Evolutionary conservation across 1,140 invertebrate species (phyloP), one percentile per base, ranked within the genome.

Genomic region (Notospermus geniculatus): DNA sequence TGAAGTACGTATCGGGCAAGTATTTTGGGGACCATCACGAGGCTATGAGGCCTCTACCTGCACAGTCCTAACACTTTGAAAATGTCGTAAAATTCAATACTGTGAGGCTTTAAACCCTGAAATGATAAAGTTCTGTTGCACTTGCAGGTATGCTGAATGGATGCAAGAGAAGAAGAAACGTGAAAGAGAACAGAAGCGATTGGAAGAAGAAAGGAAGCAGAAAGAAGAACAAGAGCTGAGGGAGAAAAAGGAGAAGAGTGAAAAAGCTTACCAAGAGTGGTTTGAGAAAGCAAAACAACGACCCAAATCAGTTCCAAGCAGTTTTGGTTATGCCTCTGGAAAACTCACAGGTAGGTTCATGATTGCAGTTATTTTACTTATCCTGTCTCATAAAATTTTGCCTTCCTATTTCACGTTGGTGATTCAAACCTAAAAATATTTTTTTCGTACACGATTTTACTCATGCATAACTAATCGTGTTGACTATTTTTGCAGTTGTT

Each of bases 231-330:
- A 63, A 52, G 29, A 64, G 46, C 57, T 67, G 45, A 63, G 63
- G 39, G 41, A 68, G n/a, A 63, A 69, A 55, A 62, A 67, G 52
- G 57, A 62, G 19, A 62, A 63, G 58, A 68, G 72, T 25, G 65
- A 73, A 36, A 54, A 72, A 50, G 67, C 68, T 45, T 76, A 62
- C 61, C 57, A 73, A 55, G 65, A 72, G 55, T 76, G 74, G 74
- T 62, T 64, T 45, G 62, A 66, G 39, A 69, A 64, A 55, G 68
- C 70, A 1, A 64, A 72, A 13, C 58, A 65, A 11, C 54, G 69
- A 50, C 69, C 74, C 0, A 76, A 73, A 56, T 70, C 71, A 52
- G 64, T 69, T 9, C 70, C 67, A 11, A 71, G 69, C 52, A 72
- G 72, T 58, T 69, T 70, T 64, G 72, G 72, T 39, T 74, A 72